Evolutionary conservation across 2,797 vertebrate genomes (phyloP).

Genomic region (Acrossocheilus fasciatus): DNA sequence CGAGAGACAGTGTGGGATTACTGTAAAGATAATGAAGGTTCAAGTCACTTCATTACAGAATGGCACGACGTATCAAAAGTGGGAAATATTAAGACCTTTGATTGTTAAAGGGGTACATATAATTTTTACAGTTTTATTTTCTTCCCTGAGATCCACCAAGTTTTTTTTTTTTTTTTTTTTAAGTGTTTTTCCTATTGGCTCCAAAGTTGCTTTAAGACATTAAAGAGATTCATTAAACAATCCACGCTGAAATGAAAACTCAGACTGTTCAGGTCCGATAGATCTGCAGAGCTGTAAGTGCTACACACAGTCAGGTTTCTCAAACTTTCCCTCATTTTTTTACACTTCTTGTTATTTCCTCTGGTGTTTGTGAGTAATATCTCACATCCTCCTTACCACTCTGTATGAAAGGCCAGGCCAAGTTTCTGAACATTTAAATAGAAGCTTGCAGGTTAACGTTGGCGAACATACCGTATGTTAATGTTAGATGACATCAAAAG

Average conservation of each 20-base stretch:
- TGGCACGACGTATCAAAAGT: not conserved
- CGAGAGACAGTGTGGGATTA: slow-evolving; percentile 25
- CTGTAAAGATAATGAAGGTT: slow-evolving; percentile 34
- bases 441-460: not conserved
- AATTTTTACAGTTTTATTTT: not conserved
- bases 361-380: not conserved
- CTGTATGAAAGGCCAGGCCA: not conserved
- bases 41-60: not conserved
- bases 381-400: not conserved
- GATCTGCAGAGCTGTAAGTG: not conserved
- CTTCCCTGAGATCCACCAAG: slow-evolving; percentile 19
- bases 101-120: not conserved
- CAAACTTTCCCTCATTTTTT: not conserved
- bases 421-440: not conserved
- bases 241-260: not conserved
- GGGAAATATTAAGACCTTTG: not conserved
- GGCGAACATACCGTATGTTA: not conserved
- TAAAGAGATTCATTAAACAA: not conserved
- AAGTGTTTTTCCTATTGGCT: slow-evolving; percentile 13
- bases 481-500: not conserved
- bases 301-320: not conserved
- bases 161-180: not conserved
- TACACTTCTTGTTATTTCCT: not conserved
- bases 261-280: not conserved
- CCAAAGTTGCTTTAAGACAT: not conserved